Evolutionary conservation across 2,888 invertebrate species (phyloP).

Genomic region (Oithona nana): DNA sequence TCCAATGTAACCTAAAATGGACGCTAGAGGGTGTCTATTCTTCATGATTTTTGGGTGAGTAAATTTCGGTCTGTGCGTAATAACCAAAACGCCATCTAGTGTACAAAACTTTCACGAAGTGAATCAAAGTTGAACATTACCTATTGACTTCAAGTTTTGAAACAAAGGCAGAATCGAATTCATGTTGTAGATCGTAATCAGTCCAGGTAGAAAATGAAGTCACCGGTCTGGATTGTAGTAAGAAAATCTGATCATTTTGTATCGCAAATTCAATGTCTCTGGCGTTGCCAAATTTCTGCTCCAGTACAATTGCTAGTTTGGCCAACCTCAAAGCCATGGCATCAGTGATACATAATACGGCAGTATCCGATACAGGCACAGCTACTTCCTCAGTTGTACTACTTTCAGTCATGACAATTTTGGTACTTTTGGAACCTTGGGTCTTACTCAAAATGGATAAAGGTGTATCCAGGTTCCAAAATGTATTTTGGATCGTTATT

Average conservation of each 20-base stretch:
- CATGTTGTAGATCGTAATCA: slow-evolving; percentile 56
- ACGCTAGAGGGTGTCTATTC: too few species aligned
- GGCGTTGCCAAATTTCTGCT: slow-evolving; percentile 44
- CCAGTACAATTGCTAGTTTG: slow-evolving; percentile 38
- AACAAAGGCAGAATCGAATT: slow-evolving; percentile 47
- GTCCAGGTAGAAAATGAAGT: slow-evolving; percentile 51
- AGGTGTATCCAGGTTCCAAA: slow-evolving; percentile 29
- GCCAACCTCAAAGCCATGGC: slow-evolving; percentile 38
- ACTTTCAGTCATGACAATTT: slow-evolving; percentile 30
- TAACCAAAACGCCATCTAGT: too few species aligned
- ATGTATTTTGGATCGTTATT: slow-evolving; percentile 36
- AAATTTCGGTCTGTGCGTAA: too few species aligned
- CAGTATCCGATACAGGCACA: slow-evolving; percentile 30
- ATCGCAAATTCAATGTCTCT: slow-evolving; percentile 68
- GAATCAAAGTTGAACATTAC: too few species aligned
- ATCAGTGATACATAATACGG: slow-evolving; percentile 37
- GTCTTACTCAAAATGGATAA: slow-evolving; percentile 30
- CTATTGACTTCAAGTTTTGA: too few species aligned
- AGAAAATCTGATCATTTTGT: slow-evolving; percentile 36
- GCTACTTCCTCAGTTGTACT: slow-evolving; percentile 27
- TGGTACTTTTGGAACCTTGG: slow-evolving; percentile 32
- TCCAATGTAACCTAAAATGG: too few species aligned
- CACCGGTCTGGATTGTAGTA: slow-evolving; percentile 58
- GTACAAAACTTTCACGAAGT: too few species aligned
- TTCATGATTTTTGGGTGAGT: too few species aligned